These are phyloP conservation scores for Sebastes goodei DNA, from an alignment of 2,797 vertebrate species.

Conservation along the genomic window DNA sequence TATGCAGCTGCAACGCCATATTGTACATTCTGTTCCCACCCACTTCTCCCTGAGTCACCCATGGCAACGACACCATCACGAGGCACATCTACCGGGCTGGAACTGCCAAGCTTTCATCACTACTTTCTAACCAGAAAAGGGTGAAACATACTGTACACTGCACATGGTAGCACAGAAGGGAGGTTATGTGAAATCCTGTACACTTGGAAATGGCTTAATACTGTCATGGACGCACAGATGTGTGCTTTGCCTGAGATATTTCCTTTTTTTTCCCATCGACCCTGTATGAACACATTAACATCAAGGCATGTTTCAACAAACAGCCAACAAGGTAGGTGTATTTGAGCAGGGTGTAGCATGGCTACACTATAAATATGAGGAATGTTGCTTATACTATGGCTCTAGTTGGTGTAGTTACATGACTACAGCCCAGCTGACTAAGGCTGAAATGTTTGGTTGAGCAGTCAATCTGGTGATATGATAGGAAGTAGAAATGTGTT, in stretches of 20 bases:
- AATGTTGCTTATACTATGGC: slow-evolving; percentile 1
- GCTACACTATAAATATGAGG: neutral
- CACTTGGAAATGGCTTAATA: neutral
- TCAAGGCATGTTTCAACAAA: slow-evolving; percentile 7
- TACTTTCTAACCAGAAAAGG: neutral
- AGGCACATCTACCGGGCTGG: neutral
- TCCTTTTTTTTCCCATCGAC: neutral
- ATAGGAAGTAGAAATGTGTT: too few relatives aligned
- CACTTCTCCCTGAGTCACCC: slow-evolving; percentile 36
- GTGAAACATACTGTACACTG: neutral
- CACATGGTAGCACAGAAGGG: neutral
- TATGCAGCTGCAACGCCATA: neutral
- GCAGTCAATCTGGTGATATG: too few relatives aligned
- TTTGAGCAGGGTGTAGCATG: slow-evolving; percentile 14
- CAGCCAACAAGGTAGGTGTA: neutral
- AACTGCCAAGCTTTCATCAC: slow-evolving; percentile 22
- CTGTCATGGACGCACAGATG: neutral
- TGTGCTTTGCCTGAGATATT: neutral
- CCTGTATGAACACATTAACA: neutral
- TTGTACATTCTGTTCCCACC: slow-evolving; percentile 37
- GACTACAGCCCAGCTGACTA: too few relatives aligned
- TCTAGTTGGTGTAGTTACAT: neutral
- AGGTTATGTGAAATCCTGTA: slow-evolving; percentile 1
- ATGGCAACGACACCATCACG: slow-evolving; percentile 29
- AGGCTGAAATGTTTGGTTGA: too few relatives aligned